These are phyloP conservation scores for Arrhopalites spinosus DNA, from an alignment of 2,888 invertebrate genomes.

Conservation along the genomic window DNA sequence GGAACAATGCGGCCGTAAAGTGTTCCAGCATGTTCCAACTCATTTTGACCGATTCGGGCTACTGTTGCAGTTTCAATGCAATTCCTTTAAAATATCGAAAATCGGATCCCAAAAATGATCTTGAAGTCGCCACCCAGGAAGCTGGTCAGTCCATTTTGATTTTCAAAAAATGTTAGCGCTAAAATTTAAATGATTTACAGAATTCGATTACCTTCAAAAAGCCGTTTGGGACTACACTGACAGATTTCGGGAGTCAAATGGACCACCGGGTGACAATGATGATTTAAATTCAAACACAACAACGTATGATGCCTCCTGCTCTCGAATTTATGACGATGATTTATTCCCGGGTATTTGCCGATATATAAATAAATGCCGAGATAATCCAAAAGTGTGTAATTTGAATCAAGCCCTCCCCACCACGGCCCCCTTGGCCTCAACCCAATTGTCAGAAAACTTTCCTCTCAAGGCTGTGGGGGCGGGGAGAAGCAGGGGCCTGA, in stretches of 20 bases:
- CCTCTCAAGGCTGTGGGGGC: slow-evolving; percentile 52
- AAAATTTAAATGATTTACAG: too few species aligned
- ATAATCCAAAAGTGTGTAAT: slow-evolving; percentile 43
- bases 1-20: slow-evolving; percentile 46
- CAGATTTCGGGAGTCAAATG: slow-evolving; percentile 38
- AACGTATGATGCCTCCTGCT: slow-evolving; percentile 46
- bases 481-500: slow-evolving; percentile 54
- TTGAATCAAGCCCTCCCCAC: slow-evolving; percentile 26
- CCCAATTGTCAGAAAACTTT: slow-evolving; percentile 25
- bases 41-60: slow-evolving; percentile 54
- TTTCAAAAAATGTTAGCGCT: too few species aligned
- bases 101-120: slow-evolving; percentile 42
- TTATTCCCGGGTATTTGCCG: slow-evolving; percentile 51
- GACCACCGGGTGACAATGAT: slow-evolving; percentile 31
- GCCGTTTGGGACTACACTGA: slow-evolving; percentile 53
- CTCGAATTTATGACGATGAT: slow-evolving; percentile 48
- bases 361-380: slow-evolving; percentile 47
- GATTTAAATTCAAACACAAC: slow-evolving; percentile 37
- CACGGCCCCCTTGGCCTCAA: slow-evolving; percentile 17
- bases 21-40: slow-evolving; percentile 52
- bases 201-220: slow-evolving; percentile 53
- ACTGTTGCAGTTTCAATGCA: slow-evolving; percentile 55
- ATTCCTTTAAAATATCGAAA: slow-evolving; percentile 38
- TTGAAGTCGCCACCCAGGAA: slow-evolving; percentile 51
- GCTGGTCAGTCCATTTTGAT: too few species aligned